Evolutionary conservation across 2,888 invertebrate genomes (phyloP), one percentile per base, ranked within the genome.

Genomic region (Tetragonisca angustula): DNA sequence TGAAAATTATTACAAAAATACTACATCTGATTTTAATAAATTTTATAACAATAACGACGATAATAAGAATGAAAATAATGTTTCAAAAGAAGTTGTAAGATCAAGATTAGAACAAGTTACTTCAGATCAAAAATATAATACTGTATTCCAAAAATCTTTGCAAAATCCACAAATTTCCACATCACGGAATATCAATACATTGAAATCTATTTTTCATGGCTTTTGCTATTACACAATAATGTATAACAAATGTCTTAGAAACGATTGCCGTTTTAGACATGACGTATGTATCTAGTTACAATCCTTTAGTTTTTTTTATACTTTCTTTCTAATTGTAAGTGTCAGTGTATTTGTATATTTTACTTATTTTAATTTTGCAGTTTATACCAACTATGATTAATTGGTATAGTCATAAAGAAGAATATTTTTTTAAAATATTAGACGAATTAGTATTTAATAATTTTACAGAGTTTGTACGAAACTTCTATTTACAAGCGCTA

Each of bases 261-360:
- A 17, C 1, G 0, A 5, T 0, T 89, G 89, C 32, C 2, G 0
- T n/a, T 89, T 13, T 27, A 3, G 17, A 0, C 88, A 89, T 52
- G 4, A 81, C 24, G 89, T 89, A 86, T 13, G 89, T 86, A 43
- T 50, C 17, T 79, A 69, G 56, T 72, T 67, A 36, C 43, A 24
- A 24, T 27, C 0, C 54, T 56, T 13, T 6, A 19, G 9, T 56
- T 27, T 5, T 13, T 49, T 17, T 9, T 32, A 50, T 68, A 17
- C 59, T 43, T 19, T 9, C 43, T 43, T 50, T n/a, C 17, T 9
- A 27, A 27, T 27, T 27, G 27, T 27, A 19, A 11, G 9, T n/a
- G 6, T 4, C 15, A 24, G 3, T 9, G 15, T 68, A 17, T 75
- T 21, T 50, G 19, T 54, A 61, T 15, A 43, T 68, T 6, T 49